Evolutionary conservation across 1,140 invertebrate species (phyloP).

Genomic region (Theocolax elegans): DNA sequence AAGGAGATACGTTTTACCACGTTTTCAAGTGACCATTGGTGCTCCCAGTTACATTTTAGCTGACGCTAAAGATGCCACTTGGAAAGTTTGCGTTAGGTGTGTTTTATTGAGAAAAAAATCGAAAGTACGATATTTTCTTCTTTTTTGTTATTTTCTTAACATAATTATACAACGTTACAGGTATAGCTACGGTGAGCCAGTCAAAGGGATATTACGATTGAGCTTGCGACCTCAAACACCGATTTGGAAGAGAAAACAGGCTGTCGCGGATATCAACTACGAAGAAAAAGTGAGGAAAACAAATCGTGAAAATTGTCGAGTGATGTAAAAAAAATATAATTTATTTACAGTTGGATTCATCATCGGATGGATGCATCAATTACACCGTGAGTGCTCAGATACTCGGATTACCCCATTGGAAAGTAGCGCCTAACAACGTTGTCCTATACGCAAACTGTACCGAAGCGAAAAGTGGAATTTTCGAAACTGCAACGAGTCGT

Average conservation of each 20-base stretch:
- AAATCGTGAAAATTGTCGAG: conserved; percentile 28
- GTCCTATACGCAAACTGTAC: conserved; percentile 70
- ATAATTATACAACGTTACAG: conserved; percentile 55
- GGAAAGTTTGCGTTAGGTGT: conserved; percentile 74
- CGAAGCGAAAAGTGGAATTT: conserved; percentile 73
- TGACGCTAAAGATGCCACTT: conserved; percentile 66
- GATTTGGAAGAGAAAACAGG: conserved; percentile 61
- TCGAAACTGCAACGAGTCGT: conserved; percentile 72
- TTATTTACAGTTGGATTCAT: conserved; percentile 48
- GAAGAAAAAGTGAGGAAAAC: conserved; percentile 53
- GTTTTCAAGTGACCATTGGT: conserved; percentile 75
- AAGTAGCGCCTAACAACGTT: conserved; percentile 66
- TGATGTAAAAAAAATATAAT: conserved; percentile 30
- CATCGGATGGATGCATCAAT: conserved; percentile 65
- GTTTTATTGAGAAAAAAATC: no score
- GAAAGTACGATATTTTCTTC: no score
- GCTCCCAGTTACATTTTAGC: conserved; percentile 71
- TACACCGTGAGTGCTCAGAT: conserved; percentile 62
- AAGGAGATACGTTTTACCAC: conserved; percentile 74
- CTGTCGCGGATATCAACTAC: conserved; percentile 60
- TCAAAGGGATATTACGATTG: conserved; percentile 70
- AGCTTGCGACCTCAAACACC: conserved; percentile 63
- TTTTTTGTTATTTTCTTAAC: no score
- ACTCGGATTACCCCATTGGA: conserved; percentile 64
- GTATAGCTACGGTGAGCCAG: conserved; percentile 80